These are phyloP conservation scores for Oriolus oriolus DNA, from an alignment of 2,113 vertebrate species.

Conservation along the genomic window DNA sequence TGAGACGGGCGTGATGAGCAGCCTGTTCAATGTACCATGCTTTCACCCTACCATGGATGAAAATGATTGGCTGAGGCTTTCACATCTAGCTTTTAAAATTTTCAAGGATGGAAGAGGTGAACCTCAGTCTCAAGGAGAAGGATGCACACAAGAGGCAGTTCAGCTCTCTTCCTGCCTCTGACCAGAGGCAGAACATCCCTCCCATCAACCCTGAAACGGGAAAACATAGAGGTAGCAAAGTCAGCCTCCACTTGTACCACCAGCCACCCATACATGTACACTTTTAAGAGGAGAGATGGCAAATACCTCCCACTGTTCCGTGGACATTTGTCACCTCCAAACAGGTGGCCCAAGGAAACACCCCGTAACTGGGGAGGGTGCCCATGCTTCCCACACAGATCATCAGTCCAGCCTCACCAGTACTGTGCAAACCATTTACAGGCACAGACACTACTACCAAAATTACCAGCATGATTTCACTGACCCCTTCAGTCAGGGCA, in stretches of 20 bases:
- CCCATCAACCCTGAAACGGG: not conserved
- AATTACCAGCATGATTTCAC: not conserved
- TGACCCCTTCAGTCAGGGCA: not conserved
- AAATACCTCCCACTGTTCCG: not conserved
- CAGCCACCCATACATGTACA: rapidly evolving
- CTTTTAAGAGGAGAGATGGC: not conserved
- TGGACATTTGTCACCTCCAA: not conserved
- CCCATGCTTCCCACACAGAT: rapidly evolving
- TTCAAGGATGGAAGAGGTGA: not conserved
- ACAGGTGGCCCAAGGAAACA: not conserved
- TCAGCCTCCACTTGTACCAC: not conserved
- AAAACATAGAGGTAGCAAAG: rapidly evolving
- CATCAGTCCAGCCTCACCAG: not conserved
- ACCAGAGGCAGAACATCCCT: not conserved
- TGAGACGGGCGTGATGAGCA: not conserved
- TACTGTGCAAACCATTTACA: not conserved
- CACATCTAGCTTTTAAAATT: not conserved
- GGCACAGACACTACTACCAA: not conserved
- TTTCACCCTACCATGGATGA: not conserved
- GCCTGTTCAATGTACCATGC: not conserved
- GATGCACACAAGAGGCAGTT: not conserved
- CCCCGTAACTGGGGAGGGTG: rapidly evolving
- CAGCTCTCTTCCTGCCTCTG: not conserved
- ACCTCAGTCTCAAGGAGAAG: not conserved
- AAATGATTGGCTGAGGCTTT: not conserved